Base-by-base conservation (phyloP, 2,797 vertebrate species). In the Tangara arthus region DNA sequence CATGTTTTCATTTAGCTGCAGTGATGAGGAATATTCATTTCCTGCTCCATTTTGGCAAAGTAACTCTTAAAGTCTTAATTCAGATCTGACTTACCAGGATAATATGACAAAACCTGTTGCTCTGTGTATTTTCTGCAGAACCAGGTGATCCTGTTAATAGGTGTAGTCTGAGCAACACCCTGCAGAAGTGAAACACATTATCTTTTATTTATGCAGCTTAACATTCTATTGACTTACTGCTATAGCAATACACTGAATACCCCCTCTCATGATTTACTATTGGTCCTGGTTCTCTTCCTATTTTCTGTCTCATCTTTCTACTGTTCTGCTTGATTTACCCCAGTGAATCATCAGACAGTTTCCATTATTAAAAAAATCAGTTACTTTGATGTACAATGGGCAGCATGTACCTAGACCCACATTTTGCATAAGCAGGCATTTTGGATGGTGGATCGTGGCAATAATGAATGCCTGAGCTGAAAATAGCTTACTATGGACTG, bases 361-460 rank as follows among this genome's bases (percentile, higher is more conserved):
- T 90, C 86, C 73, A 66, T 84, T 90, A 89, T 79, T 57, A 37
- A 92, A 90, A 83, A 95, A 93, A 93, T 89, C 66, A 90, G 87
- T 94, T 95, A 87, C 65, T 82, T 76, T 69, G 77, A 76, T 79
- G 86, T 84, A 82, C 83, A 79, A 82, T 41, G 70, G 73, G 71
- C 87, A 76, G 86, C 77, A 81, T 30, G 5, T 53, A 92, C 77
- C 83, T 92, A 42, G 50, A 84, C 89, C 73, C 66, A 35, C 70
- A 69, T 87, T 95, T 90, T 85, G 77, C 72, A 68, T 57, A 80
- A 70, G 65, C 8, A 77, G 72, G 80, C 37, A 59, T 86, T 87
- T 79, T 42, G 73, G 52, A 41, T 70, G 71, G 44, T 0, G 0
- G 42, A 78, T 89, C 7, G 5, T 39, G 63, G 47, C 83, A 91